These are phyloP conservation scores for Cecidostiba fungosa DNA, from an alignment of 2,888 invertebrate genomes.

Conservation along the genomic window DNA sequence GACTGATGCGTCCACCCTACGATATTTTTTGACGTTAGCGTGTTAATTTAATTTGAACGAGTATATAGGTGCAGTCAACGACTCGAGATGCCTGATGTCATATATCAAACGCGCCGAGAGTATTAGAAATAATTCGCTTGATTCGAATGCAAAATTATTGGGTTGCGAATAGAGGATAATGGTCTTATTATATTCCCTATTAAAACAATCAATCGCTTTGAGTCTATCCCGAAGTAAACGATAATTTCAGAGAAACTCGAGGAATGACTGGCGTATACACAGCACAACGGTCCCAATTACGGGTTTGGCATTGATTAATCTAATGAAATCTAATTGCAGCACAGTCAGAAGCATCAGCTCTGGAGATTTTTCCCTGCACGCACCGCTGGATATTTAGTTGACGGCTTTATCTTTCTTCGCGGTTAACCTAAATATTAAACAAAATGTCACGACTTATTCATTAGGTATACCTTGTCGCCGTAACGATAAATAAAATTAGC, in stretches of 20 bases:
- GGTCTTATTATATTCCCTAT: not conserved
- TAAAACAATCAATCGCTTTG: not conserved
- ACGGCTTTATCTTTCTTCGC: not conserved
- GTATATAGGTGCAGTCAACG: not conserved
- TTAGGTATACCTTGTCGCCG: not conserved
- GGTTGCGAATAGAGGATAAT: not conserved
- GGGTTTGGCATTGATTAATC: constrained; percentile 8
- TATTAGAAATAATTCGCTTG: not conserved
- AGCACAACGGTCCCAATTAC: not conserved
- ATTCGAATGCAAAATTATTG: not conserved
- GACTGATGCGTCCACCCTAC: constrained; percentile 50
- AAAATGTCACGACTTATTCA: not conserved
- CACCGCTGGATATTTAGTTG: constrained; percentile 39
- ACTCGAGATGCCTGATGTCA: not conserved
- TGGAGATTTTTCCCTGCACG: constrained; percentile 7
- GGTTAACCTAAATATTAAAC: constrained; percentile 50
- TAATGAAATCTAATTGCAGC: not conserved
- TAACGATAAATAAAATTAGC: not conserved
- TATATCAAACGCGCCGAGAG: not conserved
- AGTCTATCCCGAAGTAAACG: not conserved
- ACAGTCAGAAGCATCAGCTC: not conserved
- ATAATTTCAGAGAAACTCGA: not conserved
- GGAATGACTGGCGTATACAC: not conserved
- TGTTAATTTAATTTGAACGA: not conserved
- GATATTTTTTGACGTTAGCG: not conserved